phyloP scores from a whole-genome alignment of 2,888 invertebrate species.

The Phortica okadai region DNA sequence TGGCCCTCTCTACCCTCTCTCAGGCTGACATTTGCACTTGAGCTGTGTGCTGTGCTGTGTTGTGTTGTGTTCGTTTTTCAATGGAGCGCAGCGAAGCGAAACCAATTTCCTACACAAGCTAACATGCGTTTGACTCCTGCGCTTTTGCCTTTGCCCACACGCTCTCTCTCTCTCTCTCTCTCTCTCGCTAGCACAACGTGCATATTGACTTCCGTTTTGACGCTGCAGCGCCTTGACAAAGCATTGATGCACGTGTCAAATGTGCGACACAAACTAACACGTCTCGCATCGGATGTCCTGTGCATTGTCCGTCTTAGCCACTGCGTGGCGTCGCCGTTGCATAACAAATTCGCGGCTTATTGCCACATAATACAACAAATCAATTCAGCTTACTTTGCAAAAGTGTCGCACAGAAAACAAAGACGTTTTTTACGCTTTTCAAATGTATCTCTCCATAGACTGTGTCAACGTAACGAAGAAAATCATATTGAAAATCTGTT shows the following conservation, averaged over 20 bases:
- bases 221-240: conserved; percentile 56
- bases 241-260: conserved; percentile 71
- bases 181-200: conserved; percentile 20
- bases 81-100: conserved; percentile 66
- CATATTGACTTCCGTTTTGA: conserved; percentile 6
- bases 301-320: neutral
- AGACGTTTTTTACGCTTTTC: neutral
- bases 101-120: conserved; percentile 66
- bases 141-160: neutral
- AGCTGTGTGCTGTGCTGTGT: conserved; percentile 1
- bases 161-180: conserved; percentile 36
- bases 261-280: conserved; percentile 54
- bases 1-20: neutral
- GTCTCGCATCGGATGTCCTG: neutral
- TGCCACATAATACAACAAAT: conserved; percentile 58
- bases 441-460: neutral
- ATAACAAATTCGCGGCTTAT: conserved; percentile 48
- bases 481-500: too few relatives aligned
- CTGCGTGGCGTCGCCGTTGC: conserved; percentile 20
- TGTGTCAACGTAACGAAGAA: neutral
- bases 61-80: conserved; percentile 58
- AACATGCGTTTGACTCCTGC: neutral
- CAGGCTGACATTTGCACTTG: too few relatives aligned
- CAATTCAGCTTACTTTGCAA: conserved; percentile 50
- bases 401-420: too few relatives aligned